Base-by-base conservation (phyloP, 2,797 vertebrate genomes). In the Falco biarmicus region DNA sequence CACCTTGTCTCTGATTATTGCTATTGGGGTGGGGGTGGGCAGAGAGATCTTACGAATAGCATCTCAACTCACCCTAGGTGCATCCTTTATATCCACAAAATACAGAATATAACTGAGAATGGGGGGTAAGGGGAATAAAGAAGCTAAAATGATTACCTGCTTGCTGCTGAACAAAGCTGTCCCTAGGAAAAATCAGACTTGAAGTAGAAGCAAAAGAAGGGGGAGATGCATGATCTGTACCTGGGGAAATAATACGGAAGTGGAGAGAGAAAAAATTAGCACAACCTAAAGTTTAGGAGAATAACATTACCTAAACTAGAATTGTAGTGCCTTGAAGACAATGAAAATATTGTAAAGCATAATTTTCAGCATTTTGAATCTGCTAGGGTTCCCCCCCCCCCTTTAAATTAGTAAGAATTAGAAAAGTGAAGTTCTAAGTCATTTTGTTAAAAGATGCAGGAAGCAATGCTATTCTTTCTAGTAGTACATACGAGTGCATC, bases 1-100 rank as follows among this genome's bases (percentile, higher is more conserved):
- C 96, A 95, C 32, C 54, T 93, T 93, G 85, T 94, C 78, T 97
- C 75, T 95, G 92, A 90, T 96, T 94, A 94, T 84, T 95, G 68
- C 90, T 95, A 80, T 79, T 86, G 77, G 61, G 65, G 22, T 89
- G 90, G 90, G 88, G 64, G 78, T 91, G 82, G 73, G 81, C 66
- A 86, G 76, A 73, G 95, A 84, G 78, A 91, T 90, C 82, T 95
- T 80, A 60, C 8, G 29, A 97, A 90, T 66, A 88, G 77, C 48
- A 56, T 80, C 90, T 96, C 90, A 80, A 26, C 61, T 95, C 87
- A 89, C 87, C 64, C 83, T 59, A 71, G 68, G 29, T 86, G 39
- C 54, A 75, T 90, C 77, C 60, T 92, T 96, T 93, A 64, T 93
- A 84, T 64, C 71, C 73, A 79, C 70, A 87, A 82, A 93, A 87